These are phyloP conservation scores for Cheilinus undulatus DNA, from an alignment of 2,113 vertebrate genomes.

Conservation along the genomic window DNA sequence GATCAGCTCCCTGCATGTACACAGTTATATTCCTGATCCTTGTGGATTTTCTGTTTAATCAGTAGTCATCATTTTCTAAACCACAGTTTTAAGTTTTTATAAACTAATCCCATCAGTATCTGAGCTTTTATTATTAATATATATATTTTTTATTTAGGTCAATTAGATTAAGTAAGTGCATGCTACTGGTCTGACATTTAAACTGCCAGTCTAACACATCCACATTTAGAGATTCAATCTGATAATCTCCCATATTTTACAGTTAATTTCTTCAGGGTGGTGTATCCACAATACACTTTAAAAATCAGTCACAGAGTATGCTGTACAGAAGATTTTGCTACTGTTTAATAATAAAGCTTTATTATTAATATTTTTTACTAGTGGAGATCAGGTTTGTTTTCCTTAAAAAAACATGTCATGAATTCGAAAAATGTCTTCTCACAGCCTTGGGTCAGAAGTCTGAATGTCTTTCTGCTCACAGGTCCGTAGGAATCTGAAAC, in stretches of 20 bases:
- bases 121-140: no score
- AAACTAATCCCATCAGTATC: background rate
- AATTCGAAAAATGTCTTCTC: constrained; percentile 27
- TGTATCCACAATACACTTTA: background rate
- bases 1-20: background rate
- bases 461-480: background rate
- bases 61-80: constrained; percentile 8
- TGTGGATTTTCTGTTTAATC: background rate
- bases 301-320: background rate
- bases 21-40: background rate
- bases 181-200: background rate
- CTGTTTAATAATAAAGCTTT: background rate
- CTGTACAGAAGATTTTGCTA: constrained; percentile 7
- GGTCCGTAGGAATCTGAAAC: constrained; percentile 26
- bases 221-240: background rate
- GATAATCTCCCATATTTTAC: background rate
- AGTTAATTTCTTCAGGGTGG: background rate
- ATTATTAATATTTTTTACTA: constrained; percentile 8
- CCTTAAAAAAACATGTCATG: no score
- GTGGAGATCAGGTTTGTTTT: constrained; percentile 5
- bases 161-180: background rate
- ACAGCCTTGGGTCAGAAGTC: constrained; percentile 9
- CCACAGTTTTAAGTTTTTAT: background rate
- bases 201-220: background rate
- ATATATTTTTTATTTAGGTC: background rate